These are phyloP conservation scores for Sardinella longiceps DNA, from an alignment of 2,797 vertebrate genomes.

Conservation along the genomic window DNA sequence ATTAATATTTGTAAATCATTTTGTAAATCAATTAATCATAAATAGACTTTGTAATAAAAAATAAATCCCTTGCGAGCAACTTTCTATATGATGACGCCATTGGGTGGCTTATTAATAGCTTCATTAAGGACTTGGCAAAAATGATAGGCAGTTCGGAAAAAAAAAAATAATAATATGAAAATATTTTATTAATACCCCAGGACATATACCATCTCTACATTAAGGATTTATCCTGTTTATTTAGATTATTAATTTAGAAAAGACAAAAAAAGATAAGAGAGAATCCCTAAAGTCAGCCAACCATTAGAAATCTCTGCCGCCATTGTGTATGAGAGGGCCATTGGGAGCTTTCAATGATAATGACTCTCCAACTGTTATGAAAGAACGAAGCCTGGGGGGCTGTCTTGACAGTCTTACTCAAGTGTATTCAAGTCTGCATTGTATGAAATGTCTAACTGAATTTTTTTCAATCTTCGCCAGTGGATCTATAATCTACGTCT, in stretches of 20 bases:
- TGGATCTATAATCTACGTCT: not conserved
- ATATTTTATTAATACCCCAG: conserved; percentile 21
- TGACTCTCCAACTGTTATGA: conserved; percentile 49
- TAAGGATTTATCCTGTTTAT: conserved; percentile 20
- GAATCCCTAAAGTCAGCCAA: conserved; percentile 15
- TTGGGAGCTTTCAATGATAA: conserved; percentile 38
- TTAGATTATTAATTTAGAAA: conserved; percentile 24
- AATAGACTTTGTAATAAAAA: conserved; percentile 5
- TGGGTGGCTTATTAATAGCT: conserved; percentile 21
- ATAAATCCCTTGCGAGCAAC: not conserved
- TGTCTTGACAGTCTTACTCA: conserved; percentile 44
- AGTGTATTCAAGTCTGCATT: conserved; percentile 29
- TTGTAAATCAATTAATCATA: conserved; percentile 24
- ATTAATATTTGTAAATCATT: conserved; percentile 23
- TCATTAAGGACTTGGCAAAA: conserved; percentile 19
- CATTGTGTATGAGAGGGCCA: conserved; percentile 80
- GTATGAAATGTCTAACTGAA: conserved; percentile 1
- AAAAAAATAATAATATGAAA: conserved; percentile 19
- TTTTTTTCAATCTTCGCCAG: not conserved
- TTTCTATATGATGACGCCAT: conserved; percentile 4
- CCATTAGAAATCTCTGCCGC: conserved; percentile 36
- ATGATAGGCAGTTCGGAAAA: conserved; percentile 23
- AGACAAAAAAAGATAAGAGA: not conserved
- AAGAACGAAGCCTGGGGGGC: conserved; percentile 41
- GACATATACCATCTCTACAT: conserved; percentile 22